A percentile compares a stretch with the other conserved stretches of the same genome.
Evolutionary conservation across 2,113 vertebrate genomes (phyloP).

Genomic region (Phalacrocorax aristotelis): DNA sequence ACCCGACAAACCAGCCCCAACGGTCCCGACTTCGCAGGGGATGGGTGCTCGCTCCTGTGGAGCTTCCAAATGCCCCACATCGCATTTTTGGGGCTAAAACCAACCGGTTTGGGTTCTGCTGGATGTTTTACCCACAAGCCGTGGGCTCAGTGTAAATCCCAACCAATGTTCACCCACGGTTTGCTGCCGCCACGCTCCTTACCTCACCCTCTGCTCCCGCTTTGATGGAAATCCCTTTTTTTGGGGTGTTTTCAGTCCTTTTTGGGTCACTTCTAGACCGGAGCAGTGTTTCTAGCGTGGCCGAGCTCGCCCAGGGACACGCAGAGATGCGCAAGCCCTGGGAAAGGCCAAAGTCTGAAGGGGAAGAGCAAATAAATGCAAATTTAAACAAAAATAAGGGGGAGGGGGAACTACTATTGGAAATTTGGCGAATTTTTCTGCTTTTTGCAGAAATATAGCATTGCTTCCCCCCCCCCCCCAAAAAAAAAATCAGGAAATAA

Average conservation of each 20-base stretch:
- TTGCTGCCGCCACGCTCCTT: neutral
- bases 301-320: neutral
- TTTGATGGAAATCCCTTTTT: neutral
- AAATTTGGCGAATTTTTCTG: neutral
- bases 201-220: neutral
- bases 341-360: neutral
- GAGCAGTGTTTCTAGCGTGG: accelerated
- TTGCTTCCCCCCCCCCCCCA: too few relatives aligned
- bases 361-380: neutral
- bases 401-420: neutral
- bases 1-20: too few relatives aligned
- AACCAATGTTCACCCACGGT: accelerated
- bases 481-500: neutral
- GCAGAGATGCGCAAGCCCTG: neutral
- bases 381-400: neutral
- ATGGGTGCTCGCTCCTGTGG: neutral
- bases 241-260: neutral
- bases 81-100: neutral
- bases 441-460: neutral
- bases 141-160: neutral
- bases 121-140: neutral
- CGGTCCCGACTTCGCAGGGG: neutral
- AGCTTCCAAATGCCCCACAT: neutral
- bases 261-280: neutral
- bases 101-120: neutral